Percentiles rank a stretch among this genome's conserved stretches.
These are phyloP conservation scores for Ellobius talpinus DNA, from an alignment of 2,113 vertebrate species.

Conservation along the genomic window DNA sequence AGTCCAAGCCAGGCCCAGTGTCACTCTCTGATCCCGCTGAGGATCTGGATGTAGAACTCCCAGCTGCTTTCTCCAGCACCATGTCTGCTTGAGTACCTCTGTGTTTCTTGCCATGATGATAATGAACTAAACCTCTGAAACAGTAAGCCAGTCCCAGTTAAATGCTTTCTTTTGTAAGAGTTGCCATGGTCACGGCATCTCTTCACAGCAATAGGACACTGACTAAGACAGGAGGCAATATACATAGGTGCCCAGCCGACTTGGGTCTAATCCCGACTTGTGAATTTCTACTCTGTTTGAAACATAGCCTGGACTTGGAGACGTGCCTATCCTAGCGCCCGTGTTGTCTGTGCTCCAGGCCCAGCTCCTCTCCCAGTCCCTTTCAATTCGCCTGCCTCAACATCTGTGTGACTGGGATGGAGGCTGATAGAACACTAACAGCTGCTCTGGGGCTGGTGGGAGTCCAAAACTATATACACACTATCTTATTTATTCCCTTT, in stretches of 20 bases:
- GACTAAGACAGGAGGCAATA: neutral
- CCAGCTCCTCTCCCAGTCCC: neutral
- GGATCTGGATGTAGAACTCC: neutral
- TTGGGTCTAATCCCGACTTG: neutral
- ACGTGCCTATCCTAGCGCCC: neutral
- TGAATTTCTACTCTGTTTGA: neutral
- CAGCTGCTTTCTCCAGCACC: neutral
- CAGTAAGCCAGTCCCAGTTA: neutral
- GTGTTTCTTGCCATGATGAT: neutral
- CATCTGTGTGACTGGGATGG: neutral
- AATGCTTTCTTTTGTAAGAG: neutral
- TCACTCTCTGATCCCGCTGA: neutral
- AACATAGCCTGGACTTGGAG: neutral
- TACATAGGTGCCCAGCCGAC: rapidly evolving
- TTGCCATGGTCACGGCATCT: neutral
- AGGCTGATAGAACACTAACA: neutral
- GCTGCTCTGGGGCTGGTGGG: neutral
- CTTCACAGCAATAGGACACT: neutral
- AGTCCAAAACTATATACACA: neutral
- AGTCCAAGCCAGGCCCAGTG: neutral
- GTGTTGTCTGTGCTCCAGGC: neutral
- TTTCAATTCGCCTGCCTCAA: neutral
- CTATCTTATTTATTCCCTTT: neutral
- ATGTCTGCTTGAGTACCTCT: neutral
- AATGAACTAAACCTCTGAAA: neutral